phyloP scores from a whole-genome alignment of 2,888 invertebrate species.

The Microctonus hyperodae region DNA sequence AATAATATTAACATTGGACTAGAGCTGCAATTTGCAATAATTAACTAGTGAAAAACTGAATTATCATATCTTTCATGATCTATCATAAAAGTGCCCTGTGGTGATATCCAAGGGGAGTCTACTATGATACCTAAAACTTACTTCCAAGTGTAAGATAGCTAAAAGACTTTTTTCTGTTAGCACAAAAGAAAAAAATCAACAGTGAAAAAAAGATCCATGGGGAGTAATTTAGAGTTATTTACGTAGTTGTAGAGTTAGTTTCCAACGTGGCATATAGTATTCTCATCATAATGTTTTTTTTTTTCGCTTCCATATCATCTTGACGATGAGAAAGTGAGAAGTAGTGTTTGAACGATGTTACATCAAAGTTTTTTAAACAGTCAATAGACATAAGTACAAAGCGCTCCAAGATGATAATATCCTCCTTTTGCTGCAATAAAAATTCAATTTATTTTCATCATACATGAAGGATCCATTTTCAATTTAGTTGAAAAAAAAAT shows the following conservation, averaged over 20 bases:
- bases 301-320: conserved; percentile 6
- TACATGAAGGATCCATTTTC: neutral
- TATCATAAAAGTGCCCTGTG: neutral
- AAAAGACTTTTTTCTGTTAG: conserved; percentile 8
- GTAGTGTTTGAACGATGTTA: neutral
- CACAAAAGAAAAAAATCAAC: neutral
- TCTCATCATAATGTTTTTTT: neutral
- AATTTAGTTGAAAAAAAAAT: conserved; percentile 19
- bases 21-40: neutral
- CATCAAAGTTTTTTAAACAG: neutral
- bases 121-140: conserved; percentile 2
- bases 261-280: conserved; percentile 6
- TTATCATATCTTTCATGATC: neutral
- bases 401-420: conserved; percentile 52
- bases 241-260: conserved; percentile 18
- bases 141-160: conserved; percentile 1
- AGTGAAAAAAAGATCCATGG: neutral
- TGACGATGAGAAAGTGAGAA: conserved; percentile 8
- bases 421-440: conserved; percentile 48
- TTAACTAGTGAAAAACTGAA: neutral
- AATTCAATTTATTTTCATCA: neutral
- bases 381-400: conserved; percentile 50
- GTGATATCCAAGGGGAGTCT: neutral
- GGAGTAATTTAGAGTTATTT: conserved; percentile 19
- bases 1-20: neutral